Evolutionary conservation across 2,113 vertebrate genomes (phyloP), one percentile per base, ranked within the genome.

Genomic region (Percina caprodes): DNA sequence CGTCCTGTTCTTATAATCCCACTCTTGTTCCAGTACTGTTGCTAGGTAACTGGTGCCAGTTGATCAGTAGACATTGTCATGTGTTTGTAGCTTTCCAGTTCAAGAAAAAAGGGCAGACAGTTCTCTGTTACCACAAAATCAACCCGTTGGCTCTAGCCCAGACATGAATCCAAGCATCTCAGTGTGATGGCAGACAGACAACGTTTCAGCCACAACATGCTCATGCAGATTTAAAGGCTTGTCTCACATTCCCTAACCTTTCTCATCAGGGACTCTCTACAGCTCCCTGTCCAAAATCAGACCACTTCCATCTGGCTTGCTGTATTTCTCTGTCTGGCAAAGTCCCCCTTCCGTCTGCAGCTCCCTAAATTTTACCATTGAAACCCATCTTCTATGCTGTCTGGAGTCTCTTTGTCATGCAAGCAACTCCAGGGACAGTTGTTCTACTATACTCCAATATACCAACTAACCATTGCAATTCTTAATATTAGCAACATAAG

Each of bases 31-130:
- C 52, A 75, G 55, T 69, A 24, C 77, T 81, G 88, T 83, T 88
- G 83, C 88, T 81, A 85, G 83, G 83, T 85, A 81, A 87, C 80
- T 9, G 0, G 18, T 67, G 58, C 42, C n/a, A 69, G 49, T 58
- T 56, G 24, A 77, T 82, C 49, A 74, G 61, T 10, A 72, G 26
- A 87, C n/a, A 45, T 70, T 21, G 16, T 77, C 26, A 26, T 82
- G 77, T 35, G 26, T 77, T 46, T 80, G n/a, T 70, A 65, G 66
- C 18, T 35, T 77, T 35, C 59, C 49, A 78, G 60, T 78, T 74
- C 60, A 70, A 24, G 18, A 83, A 65, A 84, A 63, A 80, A 15
- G 26, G 59, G n/a, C 30, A 67, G 77, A 66, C 33, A 66, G 69
- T 51, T 21, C n/a, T 49, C 54, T 66, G 24, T 69, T 33, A 69